These are phyloP conservation scores for Hemicrepidius hirtus DNA, from an alignment of 2,888 invertebrate genomes.

Conservation along the genomic window DNA sequence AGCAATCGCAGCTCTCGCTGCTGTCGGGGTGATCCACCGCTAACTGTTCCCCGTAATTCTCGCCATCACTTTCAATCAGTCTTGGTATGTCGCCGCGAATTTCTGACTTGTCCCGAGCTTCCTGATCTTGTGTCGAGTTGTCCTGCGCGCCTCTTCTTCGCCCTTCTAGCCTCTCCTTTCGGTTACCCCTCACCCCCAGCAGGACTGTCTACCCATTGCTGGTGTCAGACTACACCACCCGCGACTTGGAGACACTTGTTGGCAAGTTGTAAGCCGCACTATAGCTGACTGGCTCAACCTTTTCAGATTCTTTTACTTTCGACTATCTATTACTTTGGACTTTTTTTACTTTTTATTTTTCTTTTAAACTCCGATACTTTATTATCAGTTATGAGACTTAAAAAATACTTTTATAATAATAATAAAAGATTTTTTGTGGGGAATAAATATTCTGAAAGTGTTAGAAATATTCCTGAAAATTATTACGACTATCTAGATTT, in stretches of 20 bases:
- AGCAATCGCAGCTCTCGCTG: slow-evolving; percentile 51
- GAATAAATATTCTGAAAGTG: too few species aligned
- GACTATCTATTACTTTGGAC: slow-evolving; percentile 37
- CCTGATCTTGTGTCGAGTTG: slow-evolving; percentile 34
- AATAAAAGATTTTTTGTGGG: too few species aligned
- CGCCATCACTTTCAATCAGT: slow-evolving; percentile 54
- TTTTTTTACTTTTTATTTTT: neutral
- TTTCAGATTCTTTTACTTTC: slow-evolving; percentile 45
- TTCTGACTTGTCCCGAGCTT: slow-evolving; percentile 38
- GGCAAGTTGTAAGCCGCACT: slow-evolving; percentile 62
- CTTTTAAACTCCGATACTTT: neutral
- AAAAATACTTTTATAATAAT: too few species aligned
- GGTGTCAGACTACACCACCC: slow-evolving; percentile 51
- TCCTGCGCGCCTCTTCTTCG: slow-evolving; percentile 40
- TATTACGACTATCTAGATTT: too few species aligned
- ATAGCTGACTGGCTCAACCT: slow-evolving; percentile 48
- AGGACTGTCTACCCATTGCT: slow-evolving; percentile 47
- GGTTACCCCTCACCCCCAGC: slow-evolving; percentile 15
- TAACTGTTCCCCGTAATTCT: slow-evolving; percentile 51
- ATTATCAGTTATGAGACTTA: too few species aligned
- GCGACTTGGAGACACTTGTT: slow-evolving; percentile 63
- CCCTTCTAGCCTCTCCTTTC: neutral
- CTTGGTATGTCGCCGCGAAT: slow-evolving; percentile 44
- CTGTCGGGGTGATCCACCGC: slow-evolving; percentile 42
- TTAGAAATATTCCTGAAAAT: too few species aligned